phyloP scores from a whole-genome alignment of 2,797 vertebrate species.

The Chelonia mydas region DNA sequence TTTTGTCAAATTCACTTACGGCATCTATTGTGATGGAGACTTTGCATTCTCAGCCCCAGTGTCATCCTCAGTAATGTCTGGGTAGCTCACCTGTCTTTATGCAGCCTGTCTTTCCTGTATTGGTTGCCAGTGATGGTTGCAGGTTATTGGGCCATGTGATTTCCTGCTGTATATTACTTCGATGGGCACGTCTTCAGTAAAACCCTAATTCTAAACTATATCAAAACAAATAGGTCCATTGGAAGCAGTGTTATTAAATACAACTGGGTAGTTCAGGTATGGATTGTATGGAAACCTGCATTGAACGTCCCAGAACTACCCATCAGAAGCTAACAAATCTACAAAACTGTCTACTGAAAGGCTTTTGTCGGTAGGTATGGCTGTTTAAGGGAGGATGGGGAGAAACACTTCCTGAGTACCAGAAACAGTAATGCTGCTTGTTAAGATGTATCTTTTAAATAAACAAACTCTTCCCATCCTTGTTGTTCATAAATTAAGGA shows the following conservation, averaged over 20 bases:
- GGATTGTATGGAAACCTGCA: rapidly evolving
- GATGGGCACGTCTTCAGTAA: not conserved
- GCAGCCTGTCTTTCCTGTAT: not conserved
- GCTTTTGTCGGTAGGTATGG: not conserved
- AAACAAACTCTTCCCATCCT: not conserved
- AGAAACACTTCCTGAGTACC: not conserved
- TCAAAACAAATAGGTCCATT: not conserved
- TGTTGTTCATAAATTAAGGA: not conserved
- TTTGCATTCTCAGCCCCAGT: not conserved
- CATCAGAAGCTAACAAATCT: rapidly evolving
- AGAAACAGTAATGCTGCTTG: not conserved
- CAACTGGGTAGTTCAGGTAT: not conserved
- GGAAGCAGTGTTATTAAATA: not conserved
- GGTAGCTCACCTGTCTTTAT: not conserved
- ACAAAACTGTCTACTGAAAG: not conserved
- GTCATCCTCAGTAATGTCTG: not conserved
- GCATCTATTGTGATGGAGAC: not conserved
- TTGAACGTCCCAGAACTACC: not conserved
- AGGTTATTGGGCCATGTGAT: not conserved
- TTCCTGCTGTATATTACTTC: not conserved
- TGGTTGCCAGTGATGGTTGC: not conserved
- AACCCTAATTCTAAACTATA: not conserved
- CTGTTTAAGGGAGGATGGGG: not conserved
- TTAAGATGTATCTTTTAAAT: not conserved
- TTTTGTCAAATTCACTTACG: not conserved